Evolutionary conservation across 2,113 vertebrate species (phyloP), one percentile per base, ranked within the genome.

Genomic region (Oncorhynchus tshawytscha): DNA sequence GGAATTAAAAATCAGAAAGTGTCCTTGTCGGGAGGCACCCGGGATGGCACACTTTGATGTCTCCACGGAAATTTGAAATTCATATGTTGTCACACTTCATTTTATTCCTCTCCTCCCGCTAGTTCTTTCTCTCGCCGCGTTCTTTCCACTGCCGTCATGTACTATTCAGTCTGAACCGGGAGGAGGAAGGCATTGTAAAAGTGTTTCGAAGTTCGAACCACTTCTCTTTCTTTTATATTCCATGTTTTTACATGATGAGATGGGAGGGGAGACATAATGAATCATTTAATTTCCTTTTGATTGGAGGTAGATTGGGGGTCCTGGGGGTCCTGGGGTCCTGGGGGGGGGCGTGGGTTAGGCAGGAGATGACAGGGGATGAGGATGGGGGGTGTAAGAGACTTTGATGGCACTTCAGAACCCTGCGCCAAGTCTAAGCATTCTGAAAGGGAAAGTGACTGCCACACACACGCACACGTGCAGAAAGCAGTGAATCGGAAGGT

Each of bases 51-150:
- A 92, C 93, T 94, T 94, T 94, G 93, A 94, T 94, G 92, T 93
- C 90, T 91, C 90, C 90, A 87, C 76, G 78, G 85, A 92, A 93
- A 94, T 93, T 93, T 94, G 92, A 93, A 94, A 94, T 94, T 94
- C 93, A 94, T 94, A 94, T 94, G 92, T 93, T 94, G 92, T 94
- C 92, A 93, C 93, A 93, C 90, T 93, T 92, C 88, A 92, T 93
- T 93, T 93, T 92, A 91, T 80, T 82, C 89, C 83, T 80, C 15
- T 73, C 69, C 73, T 57, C 72, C 51, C 12, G 51, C 51, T 54
- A 76, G 51, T 54, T 54, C 51, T 18, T 54, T 54, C 51, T 54
- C 51, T 18, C 51, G 51, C 51, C 3, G 16, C 51, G 16, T 18
- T 18, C 16, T 5, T 15, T 54, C 51, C 85, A 89, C 82, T 80